Base-by-base conservation (phyloP, 2,888 invertebrate species). In the Oxycera nigricornis region DNA sequence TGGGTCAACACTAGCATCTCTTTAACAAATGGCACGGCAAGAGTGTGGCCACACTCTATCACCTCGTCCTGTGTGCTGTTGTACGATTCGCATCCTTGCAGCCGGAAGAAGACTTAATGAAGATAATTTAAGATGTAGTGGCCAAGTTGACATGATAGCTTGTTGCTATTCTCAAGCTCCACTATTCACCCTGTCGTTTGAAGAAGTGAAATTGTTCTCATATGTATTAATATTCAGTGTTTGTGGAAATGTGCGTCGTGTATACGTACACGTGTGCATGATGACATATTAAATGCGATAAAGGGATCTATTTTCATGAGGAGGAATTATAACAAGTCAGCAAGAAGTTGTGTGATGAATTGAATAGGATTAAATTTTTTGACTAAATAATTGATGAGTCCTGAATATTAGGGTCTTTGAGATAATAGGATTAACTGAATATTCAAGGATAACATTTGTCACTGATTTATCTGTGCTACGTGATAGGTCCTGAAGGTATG, bases 51-150 rank as follows among this genome's bases (percentile, higher is more conserved):
- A 30, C 59, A 59, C 17, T 59, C 59, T 59, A 59, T 59, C 59
- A 59, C 59, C 59, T 59, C 59, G n/a, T 59, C 22, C 4, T 9
- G 9, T 22, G 9, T 24, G 52, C 20, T 11, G 52, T 55, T 55
- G 20, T 22, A 2, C 14, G 55, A 2, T 55, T 14, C 7, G 9
- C 17, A 55, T 22, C 22, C 4, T 6, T 24, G 55, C 55, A 20
- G 24, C 14, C 59, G 59, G 59, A 30, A 26, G 24, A 59, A n/a
- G 59, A 59, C 59, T 59, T 59, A 59, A 59, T 59, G 59, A 59
- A 59, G 59, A 59, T 59, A 59, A 59, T 59, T 59, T 59, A 26
- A 59, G 59, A 59, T 59, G 30, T 59, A 59, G 22, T 59, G 59
- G 59, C 22, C 24, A 59, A 59, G 59, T 59, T 59, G 59, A 59